Percentiles rank a stretch among this genome's conserved stretches.
Evolutionary conservation across 2,797 vertebrate species (phyloP).

Genomic region (Ctenopoma kingsleyae): DNA sequence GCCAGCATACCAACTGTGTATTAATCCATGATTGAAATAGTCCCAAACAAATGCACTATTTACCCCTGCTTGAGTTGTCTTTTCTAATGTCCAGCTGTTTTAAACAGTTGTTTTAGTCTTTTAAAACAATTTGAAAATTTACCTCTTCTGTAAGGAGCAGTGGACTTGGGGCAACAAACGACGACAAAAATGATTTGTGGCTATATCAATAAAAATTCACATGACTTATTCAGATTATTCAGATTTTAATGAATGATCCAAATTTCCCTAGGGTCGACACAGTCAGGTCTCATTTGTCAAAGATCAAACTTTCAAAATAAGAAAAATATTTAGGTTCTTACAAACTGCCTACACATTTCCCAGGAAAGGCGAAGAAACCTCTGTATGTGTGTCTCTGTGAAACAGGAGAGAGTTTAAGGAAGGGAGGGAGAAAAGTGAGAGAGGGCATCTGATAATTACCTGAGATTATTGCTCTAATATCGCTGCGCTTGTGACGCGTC

Average conservation of each 20-base stretch:
- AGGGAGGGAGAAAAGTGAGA: constrained; percentile 75
- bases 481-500: constrained; percentile 93
- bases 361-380: constrained; percentile 26
- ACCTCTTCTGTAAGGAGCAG: background rate
- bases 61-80: background rate
- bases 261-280: background rate
- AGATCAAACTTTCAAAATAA: background rate
- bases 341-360: background rate
- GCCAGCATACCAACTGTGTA: background rate
- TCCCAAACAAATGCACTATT: background rate
- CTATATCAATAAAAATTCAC: background rate
- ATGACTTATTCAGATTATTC: background rate
- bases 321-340: background rate
- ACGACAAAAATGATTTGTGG: no score
- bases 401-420: constrained; percentile 14
- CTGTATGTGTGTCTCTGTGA: constrained; percentile 35
- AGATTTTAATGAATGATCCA: background rate
- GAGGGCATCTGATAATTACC: constrained; percentile 95
- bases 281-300: background rate
- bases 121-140: background rate
- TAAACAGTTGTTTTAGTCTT: background rate
- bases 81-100: background rate
- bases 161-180: no score
- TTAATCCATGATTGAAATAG: background rate
- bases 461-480: constrained; percentile 99